Evolutionary conservation across 2,113 vertebrate genomes (phyloP).

Genomic region (Isurus oxyrinchus): DNA sequence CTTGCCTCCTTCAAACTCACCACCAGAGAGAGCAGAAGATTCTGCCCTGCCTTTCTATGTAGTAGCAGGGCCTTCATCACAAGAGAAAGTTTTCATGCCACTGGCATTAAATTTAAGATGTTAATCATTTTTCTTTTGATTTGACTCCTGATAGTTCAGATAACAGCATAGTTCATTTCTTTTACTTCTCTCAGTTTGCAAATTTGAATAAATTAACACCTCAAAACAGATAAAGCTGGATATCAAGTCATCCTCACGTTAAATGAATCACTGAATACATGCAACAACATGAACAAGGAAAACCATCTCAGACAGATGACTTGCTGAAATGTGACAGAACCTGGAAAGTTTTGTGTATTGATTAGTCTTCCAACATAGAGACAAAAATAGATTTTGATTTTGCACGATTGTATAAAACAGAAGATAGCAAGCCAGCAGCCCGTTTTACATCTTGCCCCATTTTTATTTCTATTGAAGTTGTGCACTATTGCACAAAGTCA

Average conservation of each 20-base stretch:
- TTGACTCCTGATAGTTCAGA: neutral
- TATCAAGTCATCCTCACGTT: neutral
- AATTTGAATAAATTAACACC: neutral
- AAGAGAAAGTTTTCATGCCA: neutral
- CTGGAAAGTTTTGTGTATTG: neutral
- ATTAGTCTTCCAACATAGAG: neutral
- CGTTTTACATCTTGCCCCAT: neutral
- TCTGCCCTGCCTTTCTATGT: no score
- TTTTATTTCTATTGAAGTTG: conserved; percentile 1
- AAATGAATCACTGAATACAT: neutral
- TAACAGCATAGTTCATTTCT: neutral
- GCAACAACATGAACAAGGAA: neutral
- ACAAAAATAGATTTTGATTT: neutral
- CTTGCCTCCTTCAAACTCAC: no score
- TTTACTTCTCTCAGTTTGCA: neutral
- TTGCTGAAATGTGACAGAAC: neutral
- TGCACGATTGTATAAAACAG: neutral
- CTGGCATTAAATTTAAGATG: neutral
- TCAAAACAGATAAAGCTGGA: neutral
- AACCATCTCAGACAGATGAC: neutral
- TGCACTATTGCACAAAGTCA: neutral
- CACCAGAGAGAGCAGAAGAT: no score
- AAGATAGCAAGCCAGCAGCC: no score
- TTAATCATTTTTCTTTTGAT: neutral
- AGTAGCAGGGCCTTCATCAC: neutral